These are phyloP conservation scores for Clinocottus analis DNA, from an alignment of 2,113 vertebrate genomes.

Conservation along the genomic window DNA sequence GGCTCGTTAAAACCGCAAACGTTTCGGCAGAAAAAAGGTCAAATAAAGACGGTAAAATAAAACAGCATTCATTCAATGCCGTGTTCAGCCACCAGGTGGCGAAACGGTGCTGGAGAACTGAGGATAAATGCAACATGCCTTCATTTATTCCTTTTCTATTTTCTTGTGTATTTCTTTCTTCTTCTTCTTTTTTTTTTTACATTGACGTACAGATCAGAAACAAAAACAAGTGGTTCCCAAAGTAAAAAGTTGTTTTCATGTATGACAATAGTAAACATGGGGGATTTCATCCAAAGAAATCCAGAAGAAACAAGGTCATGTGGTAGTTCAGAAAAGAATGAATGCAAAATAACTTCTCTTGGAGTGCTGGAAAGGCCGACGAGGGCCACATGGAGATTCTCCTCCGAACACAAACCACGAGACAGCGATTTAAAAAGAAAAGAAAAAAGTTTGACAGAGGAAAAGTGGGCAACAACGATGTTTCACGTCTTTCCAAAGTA, in stretches of 20 bases:
- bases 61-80: slow-evolving; percentile 67
- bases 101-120: slow-evolving; percentile 59
- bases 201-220: slow-evolving; percentile 60
- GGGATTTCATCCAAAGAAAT: slow-evolving; percentile 61
- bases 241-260: slow-evolving; percentile 65
- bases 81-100: slow-evolving; percentile 73
- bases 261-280: slow-evolving; percentile 69
- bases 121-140: slow-evolving; percentile 64
- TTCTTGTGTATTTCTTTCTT: slow-evolving; percentile 21
- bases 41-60: slow-evolving; percentile 53
- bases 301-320: slow-evolving; percentile 68
- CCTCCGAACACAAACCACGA: slow-evolving; percentile 56
- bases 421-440: slow-evolving; percentile 37
- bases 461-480: slow-evolving; percentile 35
- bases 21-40: slow-evolving; percentile 46
- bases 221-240: slow-evolving; percentile 62
- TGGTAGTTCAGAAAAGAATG: slow-evolving; percentile 80
- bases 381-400: slow-evolving; percentile 34
- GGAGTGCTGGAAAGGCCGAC: slow-evolving; percentile 71
- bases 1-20: slow-evolving; percentile 54
- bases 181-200: slow-evolving; percentile 23
- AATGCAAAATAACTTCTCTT: slow-evolving; percentile 81
- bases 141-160: slow-evolving; percentile 53
- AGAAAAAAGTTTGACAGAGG: slow-evolving; percentile 39
- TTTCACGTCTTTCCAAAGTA: slow-evolving; percentile 35